Conservation (phyloP, 2,797 vertebrate genomes). For the Crypturellus tataupa region DNA sequence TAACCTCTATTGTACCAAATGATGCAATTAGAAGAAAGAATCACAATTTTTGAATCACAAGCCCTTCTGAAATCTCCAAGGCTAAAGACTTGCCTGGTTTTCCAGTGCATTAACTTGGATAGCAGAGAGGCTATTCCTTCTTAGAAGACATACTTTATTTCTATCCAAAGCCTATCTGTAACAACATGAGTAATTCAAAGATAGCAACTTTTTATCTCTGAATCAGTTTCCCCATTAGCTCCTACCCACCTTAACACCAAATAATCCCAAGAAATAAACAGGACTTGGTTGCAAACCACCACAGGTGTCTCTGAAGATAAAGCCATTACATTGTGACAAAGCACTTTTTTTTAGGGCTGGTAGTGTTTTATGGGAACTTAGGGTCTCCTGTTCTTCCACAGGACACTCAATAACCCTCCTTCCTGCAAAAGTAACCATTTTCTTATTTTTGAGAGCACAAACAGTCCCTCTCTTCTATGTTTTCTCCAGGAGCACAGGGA, state of each 20-base stretch:
- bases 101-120: neutral
- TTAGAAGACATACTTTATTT: neutral
- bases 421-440: neutral
- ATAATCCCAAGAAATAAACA: conserved; percentile 30
- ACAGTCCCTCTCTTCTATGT: accelerated
- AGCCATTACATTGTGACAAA: neutral
- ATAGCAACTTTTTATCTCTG: neutral
- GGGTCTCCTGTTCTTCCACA: neutral
- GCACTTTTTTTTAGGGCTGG: neutral
- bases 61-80: neutral
- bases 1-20: accelerated
- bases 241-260: conserved; percentile 16
- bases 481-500: accelerated
- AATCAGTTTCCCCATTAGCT: neutral
- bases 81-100: neutral
- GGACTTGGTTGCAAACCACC: neutral
- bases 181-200: neutral
- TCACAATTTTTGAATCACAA: neutral
- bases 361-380: neutral
- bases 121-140: neutral
- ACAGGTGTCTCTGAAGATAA: neutral
- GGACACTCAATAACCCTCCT: neutral
- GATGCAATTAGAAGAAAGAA: neutral
- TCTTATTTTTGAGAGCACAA: neutral
- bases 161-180: neutral